Conservation (phyloP, 2,797 vertebrate species). For the Sebastes hubbsi region DNA sequence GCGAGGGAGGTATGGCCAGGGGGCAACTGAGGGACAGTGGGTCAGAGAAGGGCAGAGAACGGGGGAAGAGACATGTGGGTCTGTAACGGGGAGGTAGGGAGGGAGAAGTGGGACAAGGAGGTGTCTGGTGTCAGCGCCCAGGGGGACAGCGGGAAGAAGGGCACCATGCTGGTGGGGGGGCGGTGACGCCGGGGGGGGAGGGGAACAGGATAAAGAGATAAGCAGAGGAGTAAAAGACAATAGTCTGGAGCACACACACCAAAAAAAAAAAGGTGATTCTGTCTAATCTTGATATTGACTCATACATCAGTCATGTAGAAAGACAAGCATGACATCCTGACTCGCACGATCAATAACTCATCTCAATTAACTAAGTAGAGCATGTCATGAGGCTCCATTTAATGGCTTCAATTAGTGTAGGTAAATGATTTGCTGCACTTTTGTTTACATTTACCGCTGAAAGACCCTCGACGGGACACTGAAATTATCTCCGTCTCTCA, state of each 20-base stretch:
- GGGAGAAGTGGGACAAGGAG: constrained; percentile 54
- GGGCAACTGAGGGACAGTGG: constrained; percentile 67
- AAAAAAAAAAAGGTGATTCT: background rate
- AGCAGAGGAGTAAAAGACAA: constrained; percentile 36
- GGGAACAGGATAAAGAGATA: constrained; percentile 45
- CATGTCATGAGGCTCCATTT: constrained; percentile 39
- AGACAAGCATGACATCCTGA: constrained; percentile 6
- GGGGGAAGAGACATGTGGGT: constrained; percentile 31
- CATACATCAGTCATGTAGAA: constrained; percentile 22
- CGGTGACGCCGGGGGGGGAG: constrained; percentile 2
- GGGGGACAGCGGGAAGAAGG: constrained; percentile 53
- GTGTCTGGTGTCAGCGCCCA: constrained; percentile 66
- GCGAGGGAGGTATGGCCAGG: constrained; percentile 40
- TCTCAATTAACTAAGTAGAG: constrained; percentile 58
- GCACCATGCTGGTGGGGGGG: constrained; percentile 45
- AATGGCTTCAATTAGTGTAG: constrained; percentile 47
- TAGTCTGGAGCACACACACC: constrained; percentile 20
- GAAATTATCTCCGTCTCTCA: constrained; percentile 24
- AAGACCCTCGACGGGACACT: constrained; percentile 29
- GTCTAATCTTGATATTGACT: constrained; percentile 36
- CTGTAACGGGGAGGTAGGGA: constrained; percentile 18
- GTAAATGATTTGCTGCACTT: constrained; percentile 60
- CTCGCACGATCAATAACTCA: constrained; percentile 63
- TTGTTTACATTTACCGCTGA: constrained; percentile 46
- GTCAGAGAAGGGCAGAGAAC: constrained; percentile 51